These are phyloP conservation scores for Pyrrhosoma nymphula DNA, from an alignment of 2,888 invertebrate genomes.

Conservation along the genomic window DNA sequence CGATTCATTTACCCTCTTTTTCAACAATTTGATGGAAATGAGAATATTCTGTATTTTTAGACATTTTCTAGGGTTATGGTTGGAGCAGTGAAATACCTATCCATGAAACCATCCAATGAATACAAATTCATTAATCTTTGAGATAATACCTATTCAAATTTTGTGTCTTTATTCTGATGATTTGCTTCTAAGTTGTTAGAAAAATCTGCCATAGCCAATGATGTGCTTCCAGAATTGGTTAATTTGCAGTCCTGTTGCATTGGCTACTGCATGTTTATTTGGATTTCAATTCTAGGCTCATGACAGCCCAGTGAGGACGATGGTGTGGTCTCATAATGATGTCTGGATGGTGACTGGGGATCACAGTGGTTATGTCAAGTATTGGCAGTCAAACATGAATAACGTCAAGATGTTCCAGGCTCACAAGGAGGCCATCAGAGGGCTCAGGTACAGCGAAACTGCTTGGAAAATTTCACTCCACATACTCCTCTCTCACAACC, in stretches of 20 bases:
- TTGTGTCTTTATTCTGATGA: no score
- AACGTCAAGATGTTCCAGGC: constrained; percentile 99
- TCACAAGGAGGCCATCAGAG: constrained; percentile 99
- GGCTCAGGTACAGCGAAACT: constrained; percentile 89
- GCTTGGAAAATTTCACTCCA: constrained; percentile 69
- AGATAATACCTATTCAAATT: no score
- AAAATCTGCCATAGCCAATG: no score
- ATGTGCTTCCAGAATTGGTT: no score
- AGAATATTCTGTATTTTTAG: no score
- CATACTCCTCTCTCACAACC: constrained; percentile 51
- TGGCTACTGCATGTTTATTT: not conserved
- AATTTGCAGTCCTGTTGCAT: not conserved
- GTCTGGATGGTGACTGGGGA: constrained; percentile 99
- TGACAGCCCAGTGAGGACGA: constrained; percentile 98
- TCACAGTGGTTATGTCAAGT: constrained; percentile 98
- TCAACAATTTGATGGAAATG: no score
- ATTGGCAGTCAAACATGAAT: constrained; percentile 99
- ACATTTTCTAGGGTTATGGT: no score
- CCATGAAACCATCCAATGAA: no score
- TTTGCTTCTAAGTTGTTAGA: no score
- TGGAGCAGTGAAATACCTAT: no score
- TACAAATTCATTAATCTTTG: no score
- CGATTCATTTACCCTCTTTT: no score
- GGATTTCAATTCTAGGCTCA: constrained; percentile 88
- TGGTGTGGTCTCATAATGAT: constrained; percentile 99